phyloP scores from a whole-genome alignment of 1,140 invertebrate genomes.

The Anastatus disparis region DNA sequence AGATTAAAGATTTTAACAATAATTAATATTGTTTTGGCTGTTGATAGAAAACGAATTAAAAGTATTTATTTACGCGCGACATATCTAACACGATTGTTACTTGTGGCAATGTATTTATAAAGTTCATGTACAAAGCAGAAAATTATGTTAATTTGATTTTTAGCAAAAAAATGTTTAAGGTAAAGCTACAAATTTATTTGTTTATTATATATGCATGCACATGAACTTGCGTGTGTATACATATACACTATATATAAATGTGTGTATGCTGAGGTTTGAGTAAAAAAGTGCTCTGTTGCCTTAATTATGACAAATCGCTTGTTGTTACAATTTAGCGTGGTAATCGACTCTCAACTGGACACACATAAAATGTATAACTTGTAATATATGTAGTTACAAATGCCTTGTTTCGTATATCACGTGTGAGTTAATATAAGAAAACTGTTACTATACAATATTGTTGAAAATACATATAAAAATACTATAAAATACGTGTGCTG shows the following conservation, averaged over 20 bases:
- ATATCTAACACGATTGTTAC: conserved; percentile 35
- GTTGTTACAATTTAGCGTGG: conserved; percentile 40
- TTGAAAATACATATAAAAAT: conserved; percentile 42
- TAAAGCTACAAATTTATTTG: conserved; percentile 31
- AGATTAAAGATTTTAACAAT: conserved; percentile 31
- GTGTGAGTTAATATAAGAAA: conserved; percentile 40
- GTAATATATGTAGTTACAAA: conserved; percentile 45
- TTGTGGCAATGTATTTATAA: conserved; percentile 40
- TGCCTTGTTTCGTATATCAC: conserved; percentile 43
- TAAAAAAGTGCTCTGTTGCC: conserved; percentile 40
- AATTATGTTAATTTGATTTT: conserved; percentile 40
- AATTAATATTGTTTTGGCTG: conserved; percentile 37
- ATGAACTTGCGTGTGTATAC: conserved; percentile 8
- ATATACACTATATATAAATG: conserved; percentile 35
- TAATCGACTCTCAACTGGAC: conserved; percentile 38
- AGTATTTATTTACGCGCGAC: conserved; percentile 37
- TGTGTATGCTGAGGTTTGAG: conserved; percentile 42
- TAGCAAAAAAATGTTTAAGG: conserved; percentile 25
- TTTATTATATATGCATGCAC: conserved; percentile 22
- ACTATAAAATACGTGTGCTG: conserved; percentile 39
- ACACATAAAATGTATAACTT: conserved; percentile 41
- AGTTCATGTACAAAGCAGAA: conserved; percentile 40
- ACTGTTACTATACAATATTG: conserved; percentile 43
- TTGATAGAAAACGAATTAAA: conserved; percentile 34
- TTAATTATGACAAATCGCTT: conserved; percentile 45